A percentile compares a stretch with the other conserved stretches of the same genome.
These are phyloP conservation scores for Lampris megalopsis DNA, from an alignment of 2,113 vertebrate genomes.

Conservation along the genomic window DNA sequence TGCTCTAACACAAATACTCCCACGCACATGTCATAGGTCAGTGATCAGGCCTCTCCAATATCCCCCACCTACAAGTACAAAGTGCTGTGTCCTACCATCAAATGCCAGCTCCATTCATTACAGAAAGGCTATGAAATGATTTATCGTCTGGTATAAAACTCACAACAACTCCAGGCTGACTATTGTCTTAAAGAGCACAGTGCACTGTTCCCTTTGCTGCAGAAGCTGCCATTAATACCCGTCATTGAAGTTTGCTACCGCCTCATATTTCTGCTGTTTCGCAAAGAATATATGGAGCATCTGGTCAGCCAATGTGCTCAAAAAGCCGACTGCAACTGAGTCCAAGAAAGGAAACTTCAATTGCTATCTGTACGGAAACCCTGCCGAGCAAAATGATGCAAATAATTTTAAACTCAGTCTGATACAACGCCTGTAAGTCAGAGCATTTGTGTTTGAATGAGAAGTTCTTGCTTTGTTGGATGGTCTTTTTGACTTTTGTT, in stretches of 20 bases:
- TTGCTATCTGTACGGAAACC: conserved; percentile 18
- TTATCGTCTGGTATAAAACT: conserved; percentile 75
- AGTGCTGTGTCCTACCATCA: conserved; percentile 49
- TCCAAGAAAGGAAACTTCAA: conserved; percentile 38
- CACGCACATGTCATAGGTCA: conserved; percentile 61
- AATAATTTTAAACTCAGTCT: neutral
- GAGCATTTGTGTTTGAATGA: too few species aligned
- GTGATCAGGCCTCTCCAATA: conserved; percentile 31
- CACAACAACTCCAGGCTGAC: conserved; percentile 61
- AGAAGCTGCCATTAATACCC: conserved; percentile 74
- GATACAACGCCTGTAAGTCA: neutral
- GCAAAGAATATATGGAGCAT: conserved; percentile 47
- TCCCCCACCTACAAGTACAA: conserved; percentile 4
- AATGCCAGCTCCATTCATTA: conserved; percentile 80
- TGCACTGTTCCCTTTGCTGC: conserved; percentile 63
- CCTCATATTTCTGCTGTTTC: conserved; percentile 57
- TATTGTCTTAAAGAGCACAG: conserved; percentile 60
- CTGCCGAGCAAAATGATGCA: neutral
- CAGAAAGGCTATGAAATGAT: conserved; percentile 82
- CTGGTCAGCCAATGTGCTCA: conserved; percentile 31
- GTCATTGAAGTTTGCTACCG: conserved; percentile 61
- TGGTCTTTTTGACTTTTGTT: too few species aligned
- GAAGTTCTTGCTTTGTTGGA: neutral
- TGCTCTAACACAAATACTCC: neutral
- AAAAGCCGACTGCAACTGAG: conserved; percentile 48